Conservation (phyloP, 2,113 vertebrate genomes). For the Cnemophilus loriae region DNA sequence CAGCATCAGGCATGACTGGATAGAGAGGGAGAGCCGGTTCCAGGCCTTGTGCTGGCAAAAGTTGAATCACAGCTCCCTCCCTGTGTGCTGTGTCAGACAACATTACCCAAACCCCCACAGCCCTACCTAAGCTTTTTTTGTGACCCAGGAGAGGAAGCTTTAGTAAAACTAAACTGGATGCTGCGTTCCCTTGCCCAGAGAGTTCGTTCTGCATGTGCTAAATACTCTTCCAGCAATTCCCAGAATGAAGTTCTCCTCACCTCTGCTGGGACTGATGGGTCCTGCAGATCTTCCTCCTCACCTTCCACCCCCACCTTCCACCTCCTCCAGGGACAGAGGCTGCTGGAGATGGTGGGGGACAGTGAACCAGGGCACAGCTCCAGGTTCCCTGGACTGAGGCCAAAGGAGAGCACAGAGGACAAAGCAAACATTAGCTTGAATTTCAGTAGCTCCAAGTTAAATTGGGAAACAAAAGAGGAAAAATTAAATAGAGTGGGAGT, state of each 20-base stretch:
- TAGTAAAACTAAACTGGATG: not conserved
- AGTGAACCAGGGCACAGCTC: not conserved
- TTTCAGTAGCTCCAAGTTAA: not conserved
- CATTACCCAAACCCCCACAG: not conserved
- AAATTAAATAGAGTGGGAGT: not conserved
- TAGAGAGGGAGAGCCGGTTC: not conserved
- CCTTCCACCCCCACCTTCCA: not conserved
- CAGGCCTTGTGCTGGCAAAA: not conserved
- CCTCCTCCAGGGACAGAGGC: not conserved
- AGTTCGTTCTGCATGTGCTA: not conserved
- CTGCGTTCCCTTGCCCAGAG: fast-evolving
- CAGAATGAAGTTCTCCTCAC: not conserved
- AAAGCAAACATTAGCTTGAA: not conserved
- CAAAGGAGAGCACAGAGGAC: not conserved
- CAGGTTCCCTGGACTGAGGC: not conserved
- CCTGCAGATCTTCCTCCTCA: not conserved
- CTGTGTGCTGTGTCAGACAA: not conserved
- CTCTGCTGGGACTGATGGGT: fast-evolving
- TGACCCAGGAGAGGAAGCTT: not conserved
- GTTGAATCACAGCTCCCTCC: not conserved
- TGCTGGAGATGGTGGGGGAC: not conserved
- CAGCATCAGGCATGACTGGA: not conserved
- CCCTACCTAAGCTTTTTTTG: not conserved
- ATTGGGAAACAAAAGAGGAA: not conserved
- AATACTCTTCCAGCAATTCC: not conserved